phyloP scores from a whole-genome alignment of 2,113 vertebrate species.

The Oncorhynchus nerka region DNA sequence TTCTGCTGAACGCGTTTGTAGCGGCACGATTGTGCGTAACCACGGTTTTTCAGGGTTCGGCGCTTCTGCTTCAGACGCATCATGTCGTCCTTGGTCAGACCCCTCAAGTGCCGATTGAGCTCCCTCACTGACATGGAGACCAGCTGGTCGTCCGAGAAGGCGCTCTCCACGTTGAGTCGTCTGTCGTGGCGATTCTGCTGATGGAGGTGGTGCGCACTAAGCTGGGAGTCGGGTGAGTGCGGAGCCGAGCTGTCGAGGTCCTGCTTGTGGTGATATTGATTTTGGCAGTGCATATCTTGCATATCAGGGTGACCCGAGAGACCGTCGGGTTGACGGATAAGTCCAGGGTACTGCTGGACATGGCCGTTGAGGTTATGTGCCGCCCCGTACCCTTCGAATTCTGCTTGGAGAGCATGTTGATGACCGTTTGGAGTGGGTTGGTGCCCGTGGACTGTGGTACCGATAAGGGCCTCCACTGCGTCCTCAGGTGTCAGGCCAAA shows the following conservation, averaged over 20 bases:
- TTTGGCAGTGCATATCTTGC: constrained; percentile 71
- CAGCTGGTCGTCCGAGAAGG: constrained; percentile 96
- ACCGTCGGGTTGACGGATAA: constrained; percentile 70
- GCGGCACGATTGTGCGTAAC: constrained; percentile 96
- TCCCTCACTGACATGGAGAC: constrained; percentile 97
- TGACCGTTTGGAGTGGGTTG: constrained; percentile 80
- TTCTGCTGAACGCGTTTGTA: constrained; percentile 96
- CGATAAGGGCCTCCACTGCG: constrained; percentile 94
- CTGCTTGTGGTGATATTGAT: constrained; percentile 79
- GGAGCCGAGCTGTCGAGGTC: constrained; percentile 77
- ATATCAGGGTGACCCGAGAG: constrained; percentile 73
- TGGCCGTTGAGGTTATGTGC: constrained; percentile 67
- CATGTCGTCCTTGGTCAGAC: constrained; percentile 93
- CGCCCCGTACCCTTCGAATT: constrained; percentile 68
- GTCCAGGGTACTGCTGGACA: constrained; percentile 63
- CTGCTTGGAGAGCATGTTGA: constrained; percentile 82
- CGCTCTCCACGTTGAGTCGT: constrained; percentile 68
- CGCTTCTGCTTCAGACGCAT: constrained; percentile 97
- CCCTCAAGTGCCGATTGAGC: constrained; percentile 92
- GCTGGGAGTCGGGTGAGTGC: constrained; percentile 67
- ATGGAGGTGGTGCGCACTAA: constrained; percentile 76
- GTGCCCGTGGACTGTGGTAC: constrained; percentile 78
- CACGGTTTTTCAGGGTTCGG: constrained; percentile 94
- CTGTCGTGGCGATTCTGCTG: constrained; percentile 72
- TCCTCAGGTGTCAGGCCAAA: constrained; percentile 94